Conservation (phyloP, 30 jellyfish, hydroid and myxozoan species). For the Turritopsis dohrnii region DNA sequence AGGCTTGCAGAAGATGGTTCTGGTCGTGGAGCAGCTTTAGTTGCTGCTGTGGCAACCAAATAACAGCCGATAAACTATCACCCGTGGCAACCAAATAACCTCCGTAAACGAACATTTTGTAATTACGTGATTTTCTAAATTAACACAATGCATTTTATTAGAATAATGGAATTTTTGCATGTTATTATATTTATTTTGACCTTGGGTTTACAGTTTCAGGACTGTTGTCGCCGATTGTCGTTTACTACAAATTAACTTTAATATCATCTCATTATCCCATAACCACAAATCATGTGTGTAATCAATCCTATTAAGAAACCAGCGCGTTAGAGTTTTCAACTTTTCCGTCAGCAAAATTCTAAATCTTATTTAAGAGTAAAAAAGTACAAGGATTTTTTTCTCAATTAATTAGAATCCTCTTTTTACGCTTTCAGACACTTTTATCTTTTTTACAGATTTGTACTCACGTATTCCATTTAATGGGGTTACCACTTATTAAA, state of each 20-base stretch:
- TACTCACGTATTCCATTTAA: too few relatives aligned
- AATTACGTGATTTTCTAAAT: neutral
- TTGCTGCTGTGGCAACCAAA: slow-evolving; percentile 90
- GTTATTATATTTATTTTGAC: neutral
- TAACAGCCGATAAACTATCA: too few relatives aligned
- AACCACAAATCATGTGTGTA: neutral
- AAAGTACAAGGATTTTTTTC: too few relatives aligned
- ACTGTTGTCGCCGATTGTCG: neutral
- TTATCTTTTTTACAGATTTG: too few relatives aligned
- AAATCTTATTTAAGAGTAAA: too few relatives aligned
- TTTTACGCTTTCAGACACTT: too few relatives aligned
- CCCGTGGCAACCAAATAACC: neutral
- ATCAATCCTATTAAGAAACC: too few relatives aligned
- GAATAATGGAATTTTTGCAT: neutral
- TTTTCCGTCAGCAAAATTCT: too few relatives aligned
- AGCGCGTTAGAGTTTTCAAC: too few relatives aligned
- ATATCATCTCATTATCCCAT: neutral
- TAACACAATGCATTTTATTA: neutral
- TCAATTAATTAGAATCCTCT: too few relatives aligned
- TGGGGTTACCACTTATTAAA: too few relatives aligned
- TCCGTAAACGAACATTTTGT: neutral
- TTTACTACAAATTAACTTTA: neutral
- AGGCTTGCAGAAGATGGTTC: slow-evolving; percentile 97
- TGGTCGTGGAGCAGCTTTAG: slow-evolving; percentile 98
- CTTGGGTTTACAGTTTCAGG: neutral